Evolutionary conservation across 2,888 invertebrate genomes (phyloP).

Genomic region (Lasius fuliginosus): DNA sequence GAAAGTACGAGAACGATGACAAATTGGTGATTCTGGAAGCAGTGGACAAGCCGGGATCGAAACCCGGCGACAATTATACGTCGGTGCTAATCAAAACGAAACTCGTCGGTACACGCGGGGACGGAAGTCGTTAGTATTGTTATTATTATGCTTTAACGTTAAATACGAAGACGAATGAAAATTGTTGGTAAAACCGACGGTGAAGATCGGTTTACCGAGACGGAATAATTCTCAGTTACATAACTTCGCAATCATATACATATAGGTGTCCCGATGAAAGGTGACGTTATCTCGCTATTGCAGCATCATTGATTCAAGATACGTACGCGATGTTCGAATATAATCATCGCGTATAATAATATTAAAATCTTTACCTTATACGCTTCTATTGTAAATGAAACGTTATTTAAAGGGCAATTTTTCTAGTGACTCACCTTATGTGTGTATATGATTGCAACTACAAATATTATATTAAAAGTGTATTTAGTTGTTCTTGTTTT

Average conservation of each 20-base stretch:
- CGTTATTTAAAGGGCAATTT: not conserved
- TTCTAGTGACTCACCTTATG: not conserved
- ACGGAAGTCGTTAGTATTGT: constrained; percentile 50
- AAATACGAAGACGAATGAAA: not conserved
- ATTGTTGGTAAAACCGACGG: not conserved
- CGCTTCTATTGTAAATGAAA: not conserved
- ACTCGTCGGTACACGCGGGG: constrained; percentile 29
- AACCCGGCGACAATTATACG: constrained; percentile 37
- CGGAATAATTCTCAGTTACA: not conserved
- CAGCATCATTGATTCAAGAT: not conserved
- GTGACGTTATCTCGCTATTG: not conserved
- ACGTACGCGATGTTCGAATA: not conserved
- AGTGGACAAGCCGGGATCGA: constrained; percentile 11
- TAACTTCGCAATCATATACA: not conserved
- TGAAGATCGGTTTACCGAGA: not conserved
- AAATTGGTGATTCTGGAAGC: constrained; percentile 23
- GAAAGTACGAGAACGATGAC: constrained; percentile 37
- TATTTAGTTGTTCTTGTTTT: not conserved
- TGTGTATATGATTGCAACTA: not conserved
- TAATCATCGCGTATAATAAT: not conserved
- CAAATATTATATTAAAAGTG: not conserved
- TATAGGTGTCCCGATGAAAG: not conserved
- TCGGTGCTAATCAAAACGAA: constrained; percentile 27
- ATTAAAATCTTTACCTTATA: not conserved
- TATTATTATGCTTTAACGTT: not conserved